A percentile compares a stretch with the other conserved stretches of the same genome.
phyloP scores from a whole-genome alignment of 1,140 invertebrate species.

The Colletes latitarsis region DNA sequence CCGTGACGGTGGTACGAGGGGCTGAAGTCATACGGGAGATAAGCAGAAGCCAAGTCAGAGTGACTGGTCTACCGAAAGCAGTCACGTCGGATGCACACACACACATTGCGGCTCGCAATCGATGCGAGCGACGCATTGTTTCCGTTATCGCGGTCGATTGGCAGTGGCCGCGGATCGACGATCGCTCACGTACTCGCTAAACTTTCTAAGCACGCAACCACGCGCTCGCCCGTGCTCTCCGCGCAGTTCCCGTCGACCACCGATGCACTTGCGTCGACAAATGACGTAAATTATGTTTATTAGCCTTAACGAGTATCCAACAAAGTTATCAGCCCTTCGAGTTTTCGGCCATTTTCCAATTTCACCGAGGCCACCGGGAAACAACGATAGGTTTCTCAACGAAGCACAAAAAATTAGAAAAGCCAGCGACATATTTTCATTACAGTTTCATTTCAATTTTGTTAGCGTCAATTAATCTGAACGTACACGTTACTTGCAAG shows the following conservation, averaged over 20 bases:
- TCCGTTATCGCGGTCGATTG: conserved; percentile 71
- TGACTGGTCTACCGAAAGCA: conserved; percentile 6
- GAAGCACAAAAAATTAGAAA: too few species aligned
- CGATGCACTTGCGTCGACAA: conserved; percentile 34
- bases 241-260: not conserved
- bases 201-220: conserved; percentile 68
- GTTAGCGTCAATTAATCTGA: too few species aligned
- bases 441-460: too few species aligned
- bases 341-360: too few species aligned
- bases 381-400: too few species aligned
- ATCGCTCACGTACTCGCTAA: conserved; percentile 63
- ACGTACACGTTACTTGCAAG: too few species aligned
- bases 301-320: too few species aligned
- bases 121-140: conserved; percentile 67
- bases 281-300: conserved; percentile 20
- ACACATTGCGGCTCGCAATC: not conserved
- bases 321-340: too few species aligned
- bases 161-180: conserved; percentile 60
- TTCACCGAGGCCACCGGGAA: too few species aligned
- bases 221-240: conserved; percentile 1
- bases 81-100: conserved; percentile 24
- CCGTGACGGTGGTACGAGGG: not conserved
- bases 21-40: conserved; percentile 41
- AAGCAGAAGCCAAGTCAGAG: conserved; percentile 36
- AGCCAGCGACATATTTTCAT: too few species aligned